These are phyloP conservation scores for Diarsia dahlii DNA, from an alignment of 2,888 invertebrate species.

Conservation along the genomic window DNA sequence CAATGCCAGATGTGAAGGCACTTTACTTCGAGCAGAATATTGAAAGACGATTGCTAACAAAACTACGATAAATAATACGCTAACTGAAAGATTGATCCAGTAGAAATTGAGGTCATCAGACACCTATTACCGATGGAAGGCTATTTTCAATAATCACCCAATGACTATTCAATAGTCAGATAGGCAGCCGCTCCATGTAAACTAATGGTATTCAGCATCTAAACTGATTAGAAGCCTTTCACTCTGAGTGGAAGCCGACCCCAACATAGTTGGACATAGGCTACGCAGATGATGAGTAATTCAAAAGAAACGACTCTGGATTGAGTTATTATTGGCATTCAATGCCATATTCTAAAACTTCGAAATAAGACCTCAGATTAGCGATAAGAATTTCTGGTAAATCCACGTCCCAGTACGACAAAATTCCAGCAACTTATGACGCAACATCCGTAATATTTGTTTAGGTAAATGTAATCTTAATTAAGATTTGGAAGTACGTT, in stretches of 20 bases:
- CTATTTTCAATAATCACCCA: background rate
- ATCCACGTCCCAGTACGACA: background rate
- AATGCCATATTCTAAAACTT: background rate
- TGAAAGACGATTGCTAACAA: background rate
- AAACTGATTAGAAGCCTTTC: background rate
- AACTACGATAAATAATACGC: background rate
- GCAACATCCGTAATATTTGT: constrained; percentile 26
- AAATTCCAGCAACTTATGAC: constrained; percentile 22
- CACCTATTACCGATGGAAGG: background rate
- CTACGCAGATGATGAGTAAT: background rate
- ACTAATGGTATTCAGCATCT: background rate
- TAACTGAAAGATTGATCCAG: background rate
- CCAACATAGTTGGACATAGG: background rate
- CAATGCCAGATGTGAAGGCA: constrained; percentile 10
- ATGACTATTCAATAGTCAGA: background rate
- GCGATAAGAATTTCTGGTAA: background rate
- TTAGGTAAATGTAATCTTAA: constrained; percentile 18
- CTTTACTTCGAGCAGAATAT: background rate
- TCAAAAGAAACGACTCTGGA: background rate
- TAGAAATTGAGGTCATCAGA: constrained; percentile 2
- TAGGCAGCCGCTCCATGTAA: background rate
- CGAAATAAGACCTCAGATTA: background rate
- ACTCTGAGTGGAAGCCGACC: background rate
- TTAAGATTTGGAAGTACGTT: background rate
- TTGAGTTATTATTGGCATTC: background rate